Base-by-base conservation (phyloP, 2,888 invertebrate genomes). In the Cephus pygmeus region DNA sequence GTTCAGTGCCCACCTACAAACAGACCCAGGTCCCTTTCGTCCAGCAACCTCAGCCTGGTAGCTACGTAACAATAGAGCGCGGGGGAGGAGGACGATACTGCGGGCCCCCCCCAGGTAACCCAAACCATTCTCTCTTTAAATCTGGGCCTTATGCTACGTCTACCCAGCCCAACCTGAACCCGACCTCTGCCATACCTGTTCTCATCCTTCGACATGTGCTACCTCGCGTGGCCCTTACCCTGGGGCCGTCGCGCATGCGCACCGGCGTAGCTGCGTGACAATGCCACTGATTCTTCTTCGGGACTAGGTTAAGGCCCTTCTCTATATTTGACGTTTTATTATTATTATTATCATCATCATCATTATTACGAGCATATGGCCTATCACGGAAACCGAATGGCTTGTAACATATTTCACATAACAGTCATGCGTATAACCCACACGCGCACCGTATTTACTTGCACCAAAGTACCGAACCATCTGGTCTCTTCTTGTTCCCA, bases 41-140 rank as follows among this genome's bases (percentile, higher is more conserved):
- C 23, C 23, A 15, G 23, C 56, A 40, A 40, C 9, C 23, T 56
- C 56, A 56, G 23, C 56, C 56, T 23, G 9, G 9, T 23, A 56
- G 56, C 23, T 56, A 56, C 56, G 56, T 56, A 56, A 56, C 56
- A 56, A 56, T 56, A 23, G 9, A 15, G 75, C 11, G 15, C n/a
- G 31, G 15, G 69, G 75, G 15, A 75, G 40, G 0, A 6, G 23
- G 40, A 81, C 79, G 79, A 80, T 78, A 79, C 80, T 80, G 79
- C 77, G 76, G 81, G 83, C 79, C 82, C 36, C 12, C 12, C 12
- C 82, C 83, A 80, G 83, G 85, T 85, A 83, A 83, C 82, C 77
- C 77, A 80, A 83, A 76, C 83, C 56, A 23, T 56, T 9, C 23
- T 56, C 56, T 56, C 56, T 56, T 56, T 56, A 56, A 56, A 56